These are phyloP conservation scores for Drosophila virilis DNA, from an alignment of 1,140 invertebrate genomes.

Conservation along the genomic window DNA sequence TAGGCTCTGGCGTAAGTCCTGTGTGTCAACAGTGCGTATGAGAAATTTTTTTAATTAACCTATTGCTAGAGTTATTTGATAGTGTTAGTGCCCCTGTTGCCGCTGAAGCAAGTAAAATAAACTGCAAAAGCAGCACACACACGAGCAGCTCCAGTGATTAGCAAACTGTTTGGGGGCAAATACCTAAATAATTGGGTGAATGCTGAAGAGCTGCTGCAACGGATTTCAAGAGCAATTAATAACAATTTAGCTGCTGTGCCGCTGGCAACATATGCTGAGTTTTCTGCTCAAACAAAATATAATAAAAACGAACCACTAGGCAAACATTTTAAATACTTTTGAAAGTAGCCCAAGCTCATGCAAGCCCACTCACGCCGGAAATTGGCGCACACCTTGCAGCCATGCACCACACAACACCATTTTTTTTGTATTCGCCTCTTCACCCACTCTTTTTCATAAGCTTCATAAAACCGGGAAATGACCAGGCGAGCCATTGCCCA, in stretches of 20 bases:
- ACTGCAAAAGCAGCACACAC: not conserved
- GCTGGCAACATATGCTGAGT: constrained; percentile 54
- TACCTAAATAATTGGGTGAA: constrained; percentile 26
- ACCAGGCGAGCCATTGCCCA: constrained; percentile 45
- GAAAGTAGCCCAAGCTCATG: constrained; percentile 31
- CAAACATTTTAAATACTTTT: constrained; percentile 32
- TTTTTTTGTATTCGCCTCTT: constrained; percentile 25
- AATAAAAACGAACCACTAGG: not conserved
- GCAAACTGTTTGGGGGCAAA: constrained; percentile 11
- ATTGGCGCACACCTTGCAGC: constrained; percentile 79
- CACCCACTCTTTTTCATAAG: constrained; percentile 40
- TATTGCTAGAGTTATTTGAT: constrained; percentile 3
- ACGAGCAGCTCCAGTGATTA: constrained; percentile 5
- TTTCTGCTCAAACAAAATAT: constrained; percentile 16
- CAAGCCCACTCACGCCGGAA: constrained; percentile 66
- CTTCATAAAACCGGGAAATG: constrained; percentile 60
- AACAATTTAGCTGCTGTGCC: constrained; percentile 45
- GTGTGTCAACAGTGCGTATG: constrained; percentile 40
- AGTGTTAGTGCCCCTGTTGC: not conserved
- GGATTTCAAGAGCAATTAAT: constrained; percentile 51
- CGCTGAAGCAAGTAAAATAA: constrained; percentile 2
- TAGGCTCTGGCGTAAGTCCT: not conserved
- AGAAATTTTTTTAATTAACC: constrained; percentile 31
- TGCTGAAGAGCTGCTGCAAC: constrained; percentile 19
- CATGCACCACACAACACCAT: constrained; percentile 58